Evolutionary conservation across 1,140 invertebrate genomes (phyloP), one percentile per base, ranked within the genome.

Genomic region (Callitettix versicolor): DNA sequence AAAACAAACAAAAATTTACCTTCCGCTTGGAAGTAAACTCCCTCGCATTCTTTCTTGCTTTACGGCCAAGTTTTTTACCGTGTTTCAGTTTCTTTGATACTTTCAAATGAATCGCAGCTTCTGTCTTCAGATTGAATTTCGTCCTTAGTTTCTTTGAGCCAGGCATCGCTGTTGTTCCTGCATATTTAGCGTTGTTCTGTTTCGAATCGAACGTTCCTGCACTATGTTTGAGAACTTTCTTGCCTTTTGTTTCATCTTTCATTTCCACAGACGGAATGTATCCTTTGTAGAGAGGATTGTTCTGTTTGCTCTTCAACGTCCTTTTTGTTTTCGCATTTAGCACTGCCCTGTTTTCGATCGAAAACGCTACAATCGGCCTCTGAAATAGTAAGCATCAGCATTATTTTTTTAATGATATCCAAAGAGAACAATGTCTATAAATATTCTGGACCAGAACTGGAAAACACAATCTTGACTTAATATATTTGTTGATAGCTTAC

Each of bases 331-430:
- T 65, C 3, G 58, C 42, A 34, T 62, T 60, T 30, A 65, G 52
- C 12, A 62, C 60, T 30, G 49, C 78, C 52, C 78, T 76, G 72
- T 93, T 96, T 76, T 98, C 95, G 65, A 98, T 85, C 21, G 94
- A 96, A 69, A 98, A 98, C 44, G 92, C 87, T 0, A 98, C 89
- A 65, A 98, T 95, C 0, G 94, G 91, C 63, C 95, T 79, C 87
- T 93, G 71, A 22, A 71, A 70, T 57, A 15, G 17, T 44, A 56
- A 58, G 15, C 20, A 21, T 30, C 9, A 4, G 26, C 26, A 30
- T 30, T 30, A n/a, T n/a, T n/a, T n/a, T n/a, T n/a, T n/a, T n/a
- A n/a, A n/a, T n/a, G n/a, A n/a, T n/a, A n/a, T n/a, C n/a, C n/a
- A n/a, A n/a, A n/a, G n/a, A n/a, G n/a, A n/a, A n/a, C n/a, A n/a